phyloP scores from a whole-genome alignment of 2,113 vertebrate species.

The Platycercus adscitus region DNA sequence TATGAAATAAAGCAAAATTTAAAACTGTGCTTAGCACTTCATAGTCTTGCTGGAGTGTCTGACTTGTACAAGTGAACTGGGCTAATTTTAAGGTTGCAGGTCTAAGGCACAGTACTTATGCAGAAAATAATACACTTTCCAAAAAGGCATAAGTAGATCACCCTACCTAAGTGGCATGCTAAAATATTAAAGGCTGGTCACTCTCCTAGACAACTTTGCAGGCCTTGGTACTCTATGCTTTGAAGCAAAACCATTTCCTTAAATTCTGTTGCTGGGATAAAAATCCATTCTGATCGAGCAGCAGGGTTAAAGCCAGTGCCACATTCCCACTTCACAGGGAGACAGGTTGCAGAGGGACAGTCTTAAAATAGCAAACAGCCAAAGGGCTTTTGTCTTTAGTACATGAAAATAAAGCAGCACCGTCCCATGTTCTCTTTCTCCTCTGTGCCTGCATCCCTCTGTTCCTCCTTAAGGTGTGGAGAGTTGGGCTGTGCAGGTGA shows the following conservation, averaged over 20 bases:
- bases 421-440: fast-evolving
- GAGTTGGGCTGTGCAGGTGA: background rate
- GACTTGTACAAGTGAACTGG: background rate
- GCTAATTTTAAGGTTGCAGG: background rate
- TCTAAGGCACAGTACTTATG: background rate
- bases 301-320: background rate
- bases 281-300: background rate
- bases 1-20: background rate
- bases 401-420: background rate
- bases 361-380: background rate
- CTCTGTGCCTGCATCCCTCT: background rate
- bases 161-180: background rate
- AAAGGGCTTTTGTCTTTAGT: conserved; percentile 14
- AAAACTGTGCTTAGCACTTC: background rate
- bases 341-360: background rate
- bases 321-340: background rate
- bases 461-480: background rate
- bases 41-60: background rate
- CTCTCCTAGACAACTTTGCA: background rate
- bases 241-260: background rate
- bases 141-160: background rate
- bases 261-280: background rate
- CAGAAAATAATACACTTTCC: background rate
- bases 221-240: background rate
- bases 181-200: background rate